Conservation (phyloP, 92 coral and sea anemone genomes). For the Diadumene lineata region DNA sequence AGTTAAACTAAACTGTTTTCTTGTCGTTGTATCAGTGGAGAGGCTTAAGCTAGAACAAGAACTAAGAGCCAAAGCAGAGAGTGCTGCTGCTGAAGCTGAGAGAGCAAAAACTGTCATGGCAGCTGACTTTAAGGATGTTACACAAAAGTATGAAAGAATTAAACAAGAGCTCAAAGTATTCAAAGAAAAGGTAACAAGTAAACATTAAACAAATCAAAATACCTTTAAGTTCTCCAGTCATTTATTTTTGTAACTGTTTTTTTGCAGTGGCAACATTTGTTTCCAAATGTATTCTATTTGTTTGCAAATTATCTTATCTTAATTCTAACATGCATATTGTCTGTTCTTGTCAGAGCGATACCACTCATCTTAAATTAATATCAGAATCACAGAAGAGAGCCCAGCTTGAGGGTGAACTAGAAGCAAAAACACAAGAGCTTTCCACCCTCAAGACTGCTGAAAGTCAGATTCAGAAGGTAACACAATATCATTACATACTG, state of each 20-base stretch:
- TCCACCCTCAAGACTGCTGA: conserved; percentile 73
- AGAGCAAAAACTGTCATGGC: conserved; percentile 86
- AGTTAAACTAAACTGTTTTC: neutral
- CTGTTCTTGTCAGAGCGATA: conserved; percentile 53
- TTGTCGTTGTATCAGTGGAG: conserved; percentile 54
- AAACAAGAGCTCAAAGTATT: conserved; percentile 78
- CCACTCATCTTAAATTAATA: conserved; percentile 62
- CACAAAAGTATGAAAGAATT: conserved; percentile 83
- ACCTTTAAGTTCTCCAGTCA: neutral
- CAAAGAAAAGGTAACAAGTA: conserved; percentile 59
- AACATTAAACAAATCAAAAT: too few species aligned
- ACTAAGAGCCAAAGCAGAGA: conserved; percentile 75
- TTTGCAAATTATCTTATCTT: neutral
- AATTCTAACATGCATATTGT: neutral
- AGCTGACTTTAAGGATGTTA: conserved; percentile 88
- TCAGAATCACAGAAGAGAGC: conserved; percentile 76
- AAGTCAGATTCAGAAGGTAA: conserved; percentile 86
- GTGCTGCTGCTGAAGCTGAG: conserved; percentile 91
- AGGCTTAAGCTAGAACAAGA: conserved; percentile 85
- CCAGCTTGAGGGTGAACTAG: conserved; percentile 80
- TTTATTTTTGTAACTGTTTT: neutral
- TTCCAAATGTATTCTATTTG: neutral
- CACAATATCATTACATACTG: neutral
- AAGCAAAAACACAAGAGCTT: conserved; percentile 72
- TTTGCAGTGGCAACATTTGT: too few species aligned